A percentile compares a stretch with the other conserved stretches of the same genome.
Conservation (phyloP, 2,888 invertebrate genomes). For the Linnaemya tessellans region DNA sequence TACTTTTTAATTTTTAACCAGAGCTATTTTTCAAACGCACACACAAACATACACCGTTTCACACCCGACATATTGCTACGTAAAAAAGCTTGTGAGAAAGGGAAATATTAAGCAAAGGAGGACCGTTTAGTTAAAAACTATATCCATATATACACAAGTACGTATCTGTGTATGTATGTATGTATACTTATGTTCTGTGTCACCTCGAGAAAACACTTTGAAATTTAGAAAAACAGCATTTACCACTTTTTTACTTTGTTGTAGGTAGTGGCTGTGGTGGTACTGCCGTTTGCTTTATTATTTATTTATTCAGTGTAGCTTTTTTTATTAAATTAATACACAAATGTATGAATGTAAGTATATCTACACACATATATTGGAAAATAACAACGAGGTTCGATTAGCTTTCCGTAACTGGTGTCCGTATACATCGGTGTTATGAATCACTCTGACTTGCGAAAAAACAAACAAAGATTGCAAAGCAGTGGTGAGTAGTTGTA, state of each 20-base stretch:
- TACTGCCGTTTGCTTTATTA: constrained; percentile 39
- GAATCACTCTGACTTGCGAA: constrained; percentile 74
- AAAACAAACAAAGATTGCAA: constrained; percentile 58
- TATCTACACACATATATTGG: not conserved
- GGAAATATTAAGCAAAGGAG: constrained; percentile 26
- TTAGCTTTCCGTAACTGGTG: constrained; percentile 66
- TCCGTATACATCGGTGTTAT: constrained; percentile 73
- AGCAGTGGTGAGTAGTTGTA: constrained; percentile 44
- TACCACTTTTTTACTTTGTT: constrained; percentile 40
- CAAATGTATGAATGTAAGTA: constrained; percentile 10
- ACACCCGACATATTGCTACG: constrained; percentile 34
- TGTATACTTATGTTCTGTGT: constrained; percentile 45
- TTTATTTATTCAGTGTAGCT: constrained; percentile 34
- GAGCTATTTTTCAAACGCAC: constrained; percentile 35
- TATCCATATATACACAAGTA: too few relatives aligned
- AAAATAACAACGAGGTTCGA: constrained; percentile 66
- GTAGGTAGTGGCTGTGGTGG: not conserved
- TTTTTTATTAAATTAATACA: constrained; percentile 51
- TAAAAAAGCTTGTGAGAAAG: constrained; percentile 4
- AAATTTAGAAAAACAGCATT: constrained; percentile 50
- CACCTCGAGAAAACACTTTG: constrained; percentile 66
- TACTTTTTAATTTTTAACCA: constrained; percentile 52
- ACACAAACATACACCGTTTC: constrained; percentile 1
- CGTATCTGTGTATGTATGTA: too few relatives aligned
- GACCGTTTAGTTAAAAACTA: constrained; percentile 51